These are phyloP conservation scores for Macrotus californicus DNA, from an alignment of 2,113 vertebrate genomes.

Conservation along the genomic window DNA sequence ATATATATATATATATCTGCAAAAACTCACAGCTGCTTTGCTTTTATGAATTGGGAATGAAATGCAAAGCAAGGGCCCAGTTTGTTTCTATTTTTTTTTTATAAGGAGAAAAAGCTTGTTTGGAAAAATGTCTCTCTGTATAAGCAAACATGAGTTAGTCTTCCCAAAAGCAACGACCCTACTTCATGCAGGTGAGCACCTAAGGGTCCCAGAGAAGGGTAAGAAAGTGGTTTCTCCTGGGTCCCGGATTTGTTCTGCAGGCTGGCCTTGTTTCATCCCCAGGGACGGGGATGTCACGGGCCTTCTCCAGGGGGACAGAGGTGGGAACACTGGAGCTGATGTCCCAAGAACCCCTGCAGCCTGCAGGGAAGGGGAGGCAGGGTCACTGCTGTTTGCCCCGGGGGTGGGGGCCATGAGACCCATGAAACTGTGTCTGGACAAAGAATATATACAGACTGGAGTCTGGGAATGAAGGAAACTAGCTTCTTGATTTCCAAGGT, in stretches of 20 bases:
- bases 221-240: no score
- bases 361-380: background rate
- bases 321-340: no score
- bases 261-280: no score
- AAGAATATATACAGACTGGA: no score
- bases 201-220: background rate
- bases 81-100: no score
- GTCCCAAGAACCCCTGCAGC: background rate
- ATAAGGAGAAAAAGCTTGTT: fast-evolving
- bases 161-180: background rate
- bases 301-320: no score
- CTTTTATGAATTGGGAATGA: background rate
- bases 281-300: no score
- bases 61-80: fast-evolving
- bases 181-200: background rate
- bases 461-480: background rate
- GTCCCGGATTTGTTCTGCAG: no score
- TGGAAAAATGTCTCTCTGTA: background rate
- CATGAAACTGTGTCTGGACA: no score
- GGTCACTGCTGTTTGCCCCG: background rate
- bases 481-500: background rate
- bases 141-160: background rate
- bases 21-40: background rate
- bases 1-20: no score
- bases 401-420: no score